Base-by-base conservation (phyloP, 2,888 invertebrate genomes). In the Netelia melanura region DNA sequence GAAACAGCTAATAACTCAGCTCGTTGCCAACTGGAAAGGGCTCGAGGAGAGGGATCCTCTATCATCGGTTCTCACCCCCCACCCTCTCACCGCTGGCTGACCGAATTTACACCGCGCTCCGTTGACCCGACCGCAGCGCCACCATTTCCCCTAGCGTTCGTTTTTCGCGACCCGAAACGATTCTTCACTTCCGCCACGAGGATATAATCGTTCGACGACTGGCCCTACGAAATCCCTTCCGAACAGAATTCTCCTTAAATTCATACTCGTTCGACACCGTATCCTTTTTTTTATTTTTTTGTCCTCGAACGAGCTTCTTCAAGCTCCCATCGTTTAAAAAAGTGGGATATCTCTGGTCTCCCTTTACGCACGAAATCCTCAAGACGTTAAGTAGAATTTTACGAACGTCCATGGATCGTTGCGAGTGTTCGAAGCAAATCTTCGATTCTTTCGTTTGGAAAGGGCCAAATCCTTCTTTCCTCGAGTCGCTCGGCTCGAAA, bases 1-100 rank as follows among this genome's bases (percentile, higher is more conserved):
- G 89, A 90, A 90, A 88, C 89, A 86, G 88, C 87, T 90, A 90
- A 91, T 91, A 90, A 90, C 85, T 90, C 89, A 89, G 85, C 87
- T 86, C 75, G 74, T 75, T 58, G 72, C 81, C 75, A 84, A 86
- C 87, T 86, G 61, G 84, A 81, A 87, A 86, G 74, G 62, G 62
- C 48, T 78, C 72, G 48, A 70, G 72, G 68, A 83, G 68, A 17
- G 17, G 70, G 77, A 67, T 81, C 25, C 70, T 79, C 54, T 62
- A 64, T 81, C 84, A 86, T 84, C 81, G 52, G 81, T 82, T 70
- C 23, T 65, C 72, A 68, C 71, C 65, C 74, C 72, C 21, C 9
- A 75, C 48, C 65, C 74, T 68, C 64, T 43, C 44, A 11, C 77
- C 21, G n/a, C 62, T 3, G 10, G 58, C 58, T 81, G 81, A 83